phyloP scores from a whole-genome alignment of 2,113 vertebrate genomes.

The Lepisosteus oculatus region DNA sequence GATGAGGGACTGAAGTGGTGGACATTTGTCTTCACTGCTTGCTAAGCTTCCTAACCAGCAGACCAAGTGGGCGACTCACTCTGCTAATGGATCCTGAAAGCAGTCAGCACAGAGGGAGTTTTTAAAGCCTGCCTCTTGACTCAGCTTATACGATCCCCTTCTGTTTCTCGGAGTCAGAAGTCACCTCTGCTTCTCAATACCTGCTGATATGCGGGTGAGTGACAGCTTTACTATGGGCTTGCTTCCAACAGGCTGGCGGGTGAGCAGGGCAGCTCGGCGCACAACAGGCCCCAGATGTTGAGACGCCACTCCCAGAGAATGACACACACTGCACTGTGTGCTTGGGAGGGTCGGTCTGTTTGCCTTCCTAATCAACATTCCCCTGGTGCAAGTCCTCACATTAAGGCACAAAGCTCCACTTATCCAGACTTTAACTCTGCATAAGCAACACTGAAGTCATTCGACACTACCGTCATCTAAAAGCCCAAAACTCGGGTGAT shows the following conservation, averaged over 20 bases:
- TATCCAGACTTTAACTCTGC: background rate
- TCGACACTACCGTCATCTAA: no score
- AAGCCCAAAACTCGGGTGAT: no score
- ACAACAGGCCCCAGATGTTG: conserved; percentile 2
- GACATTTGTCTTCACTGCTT: no score
- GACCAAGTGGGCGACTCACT: no score
- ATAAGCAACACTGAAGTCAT: no score
- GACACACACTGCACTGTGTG: background rate
- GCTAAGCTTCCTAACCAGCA: no score
- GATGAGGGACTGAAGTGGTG: no score
- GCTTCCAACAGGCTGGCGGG: background rate
- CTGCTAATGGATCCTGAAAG: no score
- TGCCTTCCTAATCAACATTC: background rate
- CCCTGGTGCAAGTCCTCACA: background rate
- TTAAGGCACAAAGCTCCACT: background rate
- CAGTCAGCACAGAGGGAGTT: background rate
- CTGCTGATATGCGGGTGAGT: background rate
- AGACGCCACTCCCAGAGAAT: conserved; percentile 8
- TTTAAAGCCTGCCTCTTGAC: background rate
- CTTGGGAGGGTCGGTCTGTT: background rate
- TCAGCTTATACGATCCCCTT: background rate
- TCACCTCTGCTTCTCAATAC: no score
- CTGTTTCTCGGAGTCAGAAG: background rate
- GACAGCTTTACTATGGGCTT: background rate
- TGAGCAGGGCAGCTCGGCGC: background rate